Base-by-base conservation (phyloP, 2,888 invertebrate genomes). In the Mesopsocus fuscifrons region DNA sequence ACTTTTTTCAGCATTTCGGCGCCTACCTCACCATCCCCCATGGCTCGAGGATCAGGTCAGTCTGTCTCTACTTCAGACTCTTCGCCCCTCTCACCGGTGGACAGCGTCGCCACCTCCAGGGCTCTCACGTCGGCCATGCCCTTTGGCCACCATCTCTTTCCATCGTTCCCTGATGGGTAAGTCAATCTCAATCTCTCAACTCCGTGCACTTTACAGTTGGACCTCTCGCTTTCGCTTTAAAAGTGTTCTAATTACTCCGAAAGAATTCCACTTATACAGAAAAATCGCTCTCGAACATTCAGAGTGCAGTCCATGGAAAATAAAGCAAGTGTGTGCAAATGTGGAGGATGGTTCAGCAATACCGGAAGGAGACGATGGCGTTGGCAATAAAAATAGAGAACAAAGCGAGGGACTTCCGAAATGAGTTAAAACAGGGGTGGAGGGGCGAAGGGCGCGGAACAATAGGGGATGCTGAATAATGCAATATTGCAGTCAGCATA, bases 31-130 rank as follows among this genome's bases (percentile, higher is more conserved):
- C 59, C 61, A 44, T 61, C 38, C 16, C 44, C 58, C 58, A 41
- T 63, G 64, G 18, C 60, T 64, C 30, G 63, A 60, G 48, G 72
- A 69, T 56, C 72, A 38, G 20, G 20, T 3, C 38, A 38, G 8
- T 38, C 38, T 3, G 20, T 20, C 4, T 18, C 38, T 4, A 20
- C 38, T 6, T 38, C 33, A 2, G 21, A 35, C 8, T 21, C 34
- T 18, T 32, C 2, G 21, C 9, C 15, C n/a, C 15, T 16, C 23
- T 31, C 41, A 13, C 23, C 42, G 8, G 13, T 34, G 11, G 15
- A 20, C 16, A 15, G n/a, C 33, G 13, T 18, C n/a, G 11, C 44
- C 22, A 42, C 44, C 11, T 15, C 26, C 16, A 31, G 42, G 13
- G 20, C 35, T n/a, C 20, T 33, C 20, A 34, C 45, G 16, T 18